Evolutionary conservation across 2,113 vertebrate genomes (phyloP), one percentile per base, ranked within the genome.

Genomic region (Erpornis zantholeuca): DNA sequence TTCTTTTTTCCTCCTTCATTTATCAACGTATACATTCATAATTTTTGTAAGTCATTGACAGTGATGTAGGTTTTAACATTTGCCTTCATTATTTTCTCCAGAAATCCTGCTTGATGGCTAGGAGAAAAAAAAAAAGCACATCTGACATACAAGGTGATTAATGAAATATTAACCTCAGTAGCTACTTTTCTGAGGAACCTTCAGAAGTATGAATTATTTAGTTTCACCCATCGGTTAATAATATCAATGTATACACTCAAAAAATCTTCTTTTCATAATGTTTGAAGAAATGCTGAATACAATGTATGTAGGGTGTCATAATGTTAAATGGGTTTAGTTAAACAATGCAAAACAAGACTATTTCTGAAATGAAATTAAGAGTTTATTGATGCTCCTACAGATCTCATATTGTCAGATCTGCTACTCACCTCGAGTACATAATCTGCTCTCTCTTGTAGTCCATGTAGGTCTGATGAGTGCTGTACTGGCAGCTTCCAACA

Each of bases 101-200:
- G 70, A 91, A 96, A 95, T 84, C 23, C 40, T 94, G 27, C 71
- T 89, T 78, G 61, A 94, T 88, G 70, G 11, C 24, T 82, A 49
- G n/a, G 21, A 66, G 63, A n/a, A 82, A 93, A 93, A 82, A 93
- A 93, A 11, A 0, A 0, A 0, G 0, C n/a, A 36, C 2, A 2
- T 83, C 54, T 86, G 82, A 86, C 44, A 59, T 81, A 83, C 63
- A 77, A 82, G 31, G 72, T 95, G 90, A 96, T 80, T 92, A 97
- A 96, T 90, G 92, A 97, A 96, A 54, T 92, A 93, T 95, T 96
- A 96, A 95, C 66, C 36, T 93, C 36, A 92, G 76, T 73, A 95
- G 86, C 76, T 86, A 80, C 44, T 82, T 95, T 85, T 90, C 50
- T 80, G 68, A 88, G 85, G 92, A 96, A 88, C 73, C 71, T 88